These are phyloP conservation scores for Bubo bubo DNA, from an alignment of 2,113 vertebrate genomes.

Conservation along the genomic window DNA sequence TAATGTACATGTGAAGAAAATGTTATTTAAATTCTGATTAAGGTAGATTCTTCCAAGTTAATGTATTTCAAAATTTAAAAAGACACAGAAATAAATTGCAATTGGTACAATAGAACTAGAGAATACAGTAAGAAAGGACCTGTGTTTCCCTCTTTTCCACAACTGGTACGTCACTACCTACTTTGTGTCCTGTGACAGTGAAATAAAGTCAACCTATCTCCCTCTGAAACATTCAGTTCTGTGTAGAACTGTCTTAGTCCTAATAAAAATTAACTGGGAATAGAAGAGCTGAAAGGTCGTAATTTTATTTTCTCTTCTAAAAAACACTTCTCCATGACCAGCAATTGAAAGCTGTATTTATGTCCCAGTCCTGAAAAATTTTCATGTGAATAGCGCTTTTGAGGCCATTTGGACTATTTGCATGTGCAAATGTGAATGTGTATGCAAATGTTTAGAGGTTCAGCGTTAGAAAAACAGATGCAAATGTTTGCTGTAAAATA, in stretches of 20 bases:
- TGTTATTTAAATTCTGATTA: not conserved
- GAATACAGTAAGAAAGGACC: not conserved
- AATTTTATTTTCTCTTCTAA: not conserved
- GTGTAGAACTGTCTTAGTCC: not conserved
- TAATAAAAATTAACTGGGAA: not conserved
- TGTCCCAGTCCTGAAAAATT: not conserved
- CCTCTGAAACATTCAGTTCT: not conserved
- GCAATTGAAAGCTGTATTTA: not conserved
- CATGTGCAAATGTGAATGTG: not conserved
- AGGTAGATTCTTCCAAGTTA: not conserved
- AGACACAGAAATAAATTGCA: not conserved
- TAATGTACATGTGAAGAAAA: not conserved
- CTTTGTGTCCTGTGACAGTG: not conserved
- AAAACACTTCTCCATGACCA: not conserved
- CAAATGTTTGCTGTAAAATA: not conserved
- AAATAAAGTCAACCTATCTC: not conserved
- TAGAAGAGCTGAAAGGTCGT: not conserved
- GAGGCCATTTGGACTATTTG: not conserved
- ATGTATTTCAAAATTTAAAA: not conserved
- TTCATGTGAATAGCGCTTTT: not conserved
- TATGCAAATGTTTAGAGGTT: not conserved
- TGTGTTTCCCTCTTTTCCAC: not conserved
- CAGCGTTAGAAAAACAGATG: not conserved
- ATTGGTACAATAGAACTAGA: not conserved
- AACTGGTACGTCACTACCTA: not conserved